These are phyloP conservation scores for Pteromalus puparum DNA, from an alignment of 1,140 invertebrate species.

Conservation along the genomic window DNA sequence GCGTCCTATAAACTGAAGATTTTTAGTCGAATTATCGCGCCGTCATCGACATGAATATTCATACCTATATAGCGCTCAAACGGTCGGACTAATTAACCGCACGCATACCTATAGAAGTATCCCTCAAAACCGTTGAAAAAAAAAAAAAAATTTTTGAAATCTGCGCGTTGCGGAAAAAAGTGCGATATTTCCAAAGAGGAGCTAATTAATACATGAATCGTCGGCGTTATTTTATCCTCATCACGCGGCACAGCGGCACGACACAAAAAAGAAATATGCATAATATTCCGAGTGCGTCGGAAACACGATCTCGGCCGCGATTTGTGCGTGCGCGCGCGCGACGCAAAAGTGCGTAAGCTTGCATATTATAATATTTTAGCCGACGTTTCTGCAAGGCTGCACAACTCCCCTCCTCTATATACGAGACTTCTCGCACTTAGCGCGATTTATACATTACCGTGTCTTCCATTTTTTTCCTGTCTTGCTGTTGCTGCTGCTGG, in stretches of 20 bases:
- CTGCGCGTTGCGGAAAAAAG: not conserved
- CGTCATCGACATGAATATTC: too few relatives aligned
- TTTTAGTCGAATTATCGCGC: not conserved
- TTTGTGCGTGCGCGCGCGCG: conserved; percentile 35
- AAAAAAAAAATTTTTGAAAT: not conserved
- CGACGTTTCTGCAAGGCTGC: conserved; percentile 50
- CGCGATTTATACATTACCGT: conserved; percentile 11
- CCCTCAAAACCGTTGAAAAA: not conserved
- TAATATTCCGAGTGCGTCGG: conserved; percentile 34
- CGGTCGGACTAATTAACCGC: too few relatives aligned
- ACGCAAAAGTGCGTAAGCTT: conserved; percentile 49
- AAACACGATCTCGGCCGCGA: conserved; percentile 39
- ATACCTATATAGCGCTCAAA: too few relatives aligned
- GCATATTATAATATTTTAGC: conserved; percentile 49
- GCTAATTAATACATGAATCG: conserved; percentile 58
- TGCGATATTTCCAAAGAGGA: not conserved
- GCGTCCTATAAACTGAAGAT: not conserved
- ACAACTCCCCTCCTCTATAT: conserved; percentile 20
- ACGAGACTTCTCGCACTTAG: conserved; percentile 10
- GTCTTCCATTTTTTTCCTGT: conserved; percentile 4
- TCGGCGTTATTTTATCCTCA: conserved; percentile 63
- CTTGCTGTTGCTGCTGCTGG: not conserved
- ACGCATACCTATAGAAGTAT: too few relatives aligned
- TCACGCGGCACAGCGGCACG: too few relatives aligned
- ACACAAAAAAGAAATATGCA: conserved; percentile 32